Base-by-base conservation (phyloP, 2,113 vertebrate species). In the Ciconia boyciana region DNA sequence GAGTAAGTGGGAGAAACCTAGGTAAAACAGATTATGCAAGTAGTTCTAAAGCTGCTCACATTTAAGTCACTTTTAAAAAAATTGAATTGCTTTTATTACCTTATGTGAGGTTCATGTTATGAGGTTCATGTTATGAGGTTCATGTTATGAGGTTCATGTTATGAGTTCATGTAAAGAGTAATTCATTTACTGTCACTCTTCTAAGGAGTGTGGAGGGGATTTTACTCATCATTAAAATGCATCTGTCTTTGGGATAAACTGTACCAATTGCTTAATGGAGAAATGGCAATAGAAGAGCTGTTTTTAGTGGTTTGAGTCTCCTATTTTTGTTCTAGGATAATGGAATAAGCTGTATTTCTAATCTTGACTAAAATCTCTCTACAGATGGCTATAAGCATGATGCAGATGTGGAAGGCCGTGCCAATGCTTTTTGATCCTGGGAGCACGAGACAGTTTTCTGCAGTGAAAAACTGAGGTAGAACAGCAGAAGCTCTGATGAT, bases 301-400 rank as follows among this genome's bases (percentile, higher is more conserved):
- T 0, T 69, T 61, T 26, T 11, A 74, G 80, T 16, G n/a, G 46
- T 22, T 22, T 44, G 68, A 61, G 51, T 83, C 87, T 82, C 91
- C 34, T 25, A 8, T 36, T 71, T 96, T 62, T 71, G 81, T 64
- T 84, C 24, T 57, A 28, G 89, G 94, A 70, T 89, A 87, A 96
- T 89, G 91, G 87, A 93, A 95, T 91, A 57, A 96, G 55, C 87
- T 92, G 52, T 20, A 36, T 71, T 78, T 91, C 69, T 96, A 81
- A 96, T 93, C 89, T 92, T 89, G 93, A 55, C 71, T 89, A 18
- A 87, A 96, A 95, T 89, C 89, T 84, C 93, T 12, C 77, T 52
- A 14, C 94, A 95, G 95, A 88, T 94, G 91, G 91, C 93, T 78
- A 11, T 1, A 34, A 62, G 93, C 71, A 49, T 9, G 31, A 48